These are phyloP conservation scores for Cavia porcellus DNA, from an alignment of 2,113 vertebrate species.

Conservation along the genomic window DNA sequence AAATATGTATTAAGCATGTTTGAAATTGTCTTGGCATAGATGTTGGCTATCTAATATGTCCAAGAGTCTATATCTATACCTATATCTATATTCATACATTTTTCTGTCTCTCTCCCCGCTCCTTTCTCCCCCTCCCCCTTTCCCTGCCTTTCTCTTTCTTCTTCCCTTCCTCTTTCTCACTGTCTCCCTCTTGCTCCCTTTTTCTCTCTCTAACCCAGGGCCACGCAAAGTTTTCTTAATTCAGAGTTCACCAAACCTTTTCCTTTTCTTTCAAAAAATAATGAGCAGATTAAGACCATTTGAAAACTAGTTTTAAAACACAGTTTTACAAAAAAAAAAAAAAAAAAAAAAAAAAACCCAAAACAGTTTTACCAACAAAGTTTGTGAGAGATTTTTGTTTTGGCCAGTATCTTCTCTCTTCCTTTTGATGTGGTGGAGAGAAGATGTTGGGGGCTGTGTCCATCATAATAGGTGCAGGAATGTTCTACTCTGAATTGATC, in stretches of 20 bases:
- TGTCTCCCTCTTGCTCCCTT: neutral
- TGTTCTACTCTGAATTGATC: conserved; percentile 21
- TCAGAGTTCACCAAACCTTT: neutral
- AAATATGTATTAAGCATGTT: neutral
- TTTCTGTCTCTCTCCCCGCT: neutral
- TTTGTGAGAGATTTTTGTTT: neutral
- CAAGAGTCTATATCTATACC: neutral
- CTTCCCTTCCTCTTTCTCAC: neutral
- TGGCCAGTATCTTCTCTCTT: neutral
- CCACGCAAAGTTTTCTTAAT: neutral
- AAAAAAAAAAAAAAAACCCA: too few species aligned
- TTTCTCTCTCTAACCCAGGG: neutral
- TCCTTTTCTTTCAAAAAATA: conserved; percentile 41
- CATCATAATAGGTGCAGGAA: neutral
- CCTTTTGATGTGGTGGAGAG: too few species aligned
- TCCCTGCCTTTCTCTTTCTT: neutral
- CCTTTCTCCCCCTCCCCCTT: neutral
- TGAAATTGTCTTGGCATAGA: neutral
- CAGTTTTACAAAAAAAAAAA: too few species aligned
- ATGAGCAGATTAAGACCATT: neutral
- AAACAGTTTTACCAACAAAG: neutral
- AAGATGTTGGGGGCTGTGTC: neutral
- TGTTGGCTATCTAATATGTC: neutral
- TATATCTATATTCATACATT: neutral
- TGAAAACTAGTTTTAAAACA: neutral